phyloP scores from a whole-genome alignment of 2,113 vertebrate species.

The Oryzias melastigma region DNA sequence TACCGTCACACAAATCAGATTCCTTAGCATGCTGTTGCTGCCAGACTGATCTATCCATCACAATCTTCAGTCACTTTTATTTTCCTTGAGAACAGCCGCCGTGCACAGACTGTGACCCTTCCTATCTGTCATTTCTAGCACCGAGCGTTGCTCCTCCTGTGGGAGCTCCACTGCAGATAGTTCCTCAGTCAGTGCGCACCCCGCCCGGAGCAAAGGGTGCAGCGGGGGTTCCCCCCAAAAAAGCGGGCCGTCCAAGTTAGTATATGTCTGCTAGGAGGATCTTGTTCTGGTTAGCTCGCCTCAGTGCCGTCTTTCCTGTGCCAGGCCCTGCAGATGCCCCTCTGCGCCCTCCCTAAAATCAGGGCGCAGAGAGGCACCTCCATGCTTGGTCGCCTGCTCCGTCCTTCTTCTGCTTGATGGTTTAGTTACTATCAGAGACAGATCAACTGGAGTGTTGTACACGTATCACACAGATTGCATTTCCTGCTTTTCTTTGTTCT shows the following conservation, averaged over 20 bases:
- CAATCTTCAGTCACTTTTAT: slow-evolving; percentile 39
- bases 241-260: slow-evolving; percentile 77
- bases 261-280: slow-evolving; percentile 65
- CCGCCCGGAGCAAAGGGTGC: slow-evolving; percentile 72
- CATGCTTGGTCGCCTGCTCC: slow-evolving; percentile 55
- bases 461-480: slow-evolving; percentile 17
- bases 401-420: slow-evolving; percentile 44
- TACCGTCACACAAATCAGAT: slow-evolving; percentile 52
- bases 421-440: slow-evolving; percentile 23
- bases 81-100: slow-evolving; percentile 29
- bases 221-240: slow-evolving; percentile 74
- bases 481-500: slow-evolving; percentile 17
- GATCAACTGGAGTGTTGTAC: slow-evolving; percentile 30
- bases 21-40: slow-evolving; percentile 39
- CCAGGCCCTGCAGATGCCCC: slow-evolving; percentile 25
- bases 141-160: slow-evolving; percentile 54
- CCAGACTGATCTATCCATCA: slow-evolving; percentile 47
- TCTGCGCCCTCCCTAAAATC: slow-evolving; percentile 44
- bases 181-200: slow-evolving; percentile 74
- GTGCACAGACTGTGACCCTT: slow-evolving; percentile 44
- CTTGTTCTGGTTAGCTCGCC: slow-evolving; percentile 45
- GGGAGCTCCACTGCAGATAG: slow-evolving; percentile 67
- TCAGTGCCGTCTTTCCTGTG: slow-evolving; percentile 8
- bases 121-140: slow-evolving; percentile 77
- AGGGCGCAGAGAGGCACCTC: slow-evolving; percentile 16